These are phyloP conservation scores for Macrobrachium rosenbergii DNA, from an alignment of 1,140 invertebrate genomes.

Conservation along the genomic window DNA sequence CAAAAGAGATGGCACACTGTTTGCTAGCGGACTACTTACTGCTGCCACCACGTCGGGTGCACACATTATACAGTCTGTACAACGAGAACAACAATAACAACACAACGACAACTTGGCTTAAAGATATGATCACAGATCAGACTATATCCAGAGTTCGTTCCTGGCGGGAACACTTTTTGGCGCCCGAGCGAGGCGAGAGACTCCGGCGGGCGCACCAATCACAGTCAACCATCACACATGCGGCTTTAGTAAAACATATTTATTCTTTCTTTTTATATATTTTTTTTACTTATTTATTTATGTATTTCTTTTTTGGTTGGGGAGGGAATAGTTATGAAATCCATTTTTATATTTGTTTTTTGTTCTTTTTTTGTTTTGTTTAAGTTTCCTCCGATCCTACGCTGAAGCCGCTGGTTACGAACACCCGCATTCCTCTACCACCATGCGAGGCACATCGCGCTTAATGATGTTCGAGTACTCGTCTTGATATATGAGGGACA, in stretches of 20 bases:
- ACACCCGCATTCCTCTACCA: conserved; percentile 95
- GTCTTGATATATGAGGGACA: conserved; percentile 95
- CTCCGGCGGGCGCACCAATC: conserved; percentile 53
- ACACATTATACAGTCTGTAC: conserved; percentile 49
- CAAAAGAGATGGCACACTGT: not conserved
- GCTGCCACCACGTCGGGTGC: conserved; percentile 24
- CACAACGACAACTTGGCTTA: conserved; percentile 66
- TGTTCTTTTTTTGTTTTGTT: too few species aligned
- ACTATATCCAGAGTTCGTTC: conserved; percentile 65
- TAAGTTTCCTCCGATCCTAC: not conserved
- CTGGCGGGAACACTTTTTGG: conserved; percentile 53
- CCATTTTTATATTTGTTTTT: too few species aligned
- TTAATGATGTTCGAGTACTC: conserved; percentile 92
- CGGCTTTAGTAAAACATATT: not conserved
- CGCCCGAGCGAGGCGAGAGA: conserved; percentile 46
- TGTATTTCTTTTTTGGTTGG: too few species aligned
- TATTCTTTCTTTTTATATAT: too few species aligned
- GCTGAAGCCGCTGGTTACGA: conserved; percentile 49
- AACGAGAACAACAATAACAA: conserved; percentile 64
- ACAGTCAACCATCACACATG: conserved; percentile 65
- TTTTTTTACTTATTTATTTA: too few species aligned
- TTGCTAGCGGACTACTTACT: conserved; percentile 23
- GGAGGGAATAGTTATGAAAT: too few species aligned
- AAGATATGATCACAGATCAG: conserved; percentile 67
- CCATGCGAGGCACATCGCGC: conserved; percentile 94